phyloP scores from a whole-genome alignment of 1,140 invertebrate species.

The Panagrolaimus sp. region DNA sequence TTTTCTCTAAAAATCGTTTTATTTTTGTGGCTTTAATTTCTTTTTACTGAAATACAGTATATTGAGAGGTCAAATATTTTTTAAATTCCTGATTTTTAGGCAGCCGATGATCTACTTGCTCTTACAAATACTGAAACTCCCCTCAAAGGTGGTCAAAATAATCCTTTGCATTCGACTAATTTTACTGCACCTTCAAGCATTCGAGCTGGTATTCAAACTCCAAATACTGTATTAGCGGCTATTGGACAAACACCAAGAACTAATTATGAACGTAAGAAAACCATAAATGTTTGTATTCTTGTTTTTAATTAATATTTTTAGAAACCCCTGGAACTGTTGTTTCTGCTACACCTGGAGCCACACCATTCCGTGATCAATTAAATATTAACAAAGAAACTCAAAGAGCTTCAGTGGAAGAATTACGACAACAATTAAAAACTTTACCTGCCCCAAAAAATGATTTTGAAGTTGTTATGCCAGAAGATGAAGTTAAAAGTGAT shows the following conservation, averaged over 20 bases:
- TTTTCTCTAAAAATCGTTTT: slow-evolving; percentile 1
- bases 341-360: slow-evolving; percentile 42
- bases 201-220: slow-evolving; percentile 71
- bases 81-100: slow-evolving; percentile 65
- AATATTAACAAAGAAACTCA: slow-evolving; percentile 80
- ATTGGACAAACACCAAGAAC: slow-evolving; percentile 70
- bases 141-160: slow-evolving; percentile 86
- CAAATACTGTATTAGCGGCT: slow-evolving; percentile 88
- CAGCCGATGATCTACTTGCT: slow-evolving; percentile 97
- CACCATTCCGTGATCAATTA: slow-evolving; percentile 80
- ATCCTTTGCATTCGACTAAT: slow-evolving; percentile 79
- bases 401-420: slow-evolving; percentile 63
- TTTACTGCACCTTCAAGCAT: slow-evolving; percentile 68
- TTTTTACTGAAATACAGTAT: too few relatives aligned
- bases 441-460: slow-evolving; percentile 88
- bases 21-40: background rate
- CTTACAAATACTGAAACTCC: slow-evolving; percentile 93
- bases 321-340: slow-evolving; percentile 46
- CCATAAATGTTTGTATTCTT: background rate
- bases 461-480: slow-evolving; percentile 94
- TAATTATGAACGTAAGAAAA: slow-evolving; percentile 12
- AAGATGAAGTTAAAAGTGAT: slow-evolving; percentile 61
- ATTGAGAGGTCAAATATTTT: too few relatives aligned
- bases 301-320: slow-evolving; percentile 18
- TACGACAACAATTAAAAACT: slow-evolving; percentile 70